Conservation (phyloP, 1,140 invertebrate species). For the Leptopilina clavipes region DNA sequence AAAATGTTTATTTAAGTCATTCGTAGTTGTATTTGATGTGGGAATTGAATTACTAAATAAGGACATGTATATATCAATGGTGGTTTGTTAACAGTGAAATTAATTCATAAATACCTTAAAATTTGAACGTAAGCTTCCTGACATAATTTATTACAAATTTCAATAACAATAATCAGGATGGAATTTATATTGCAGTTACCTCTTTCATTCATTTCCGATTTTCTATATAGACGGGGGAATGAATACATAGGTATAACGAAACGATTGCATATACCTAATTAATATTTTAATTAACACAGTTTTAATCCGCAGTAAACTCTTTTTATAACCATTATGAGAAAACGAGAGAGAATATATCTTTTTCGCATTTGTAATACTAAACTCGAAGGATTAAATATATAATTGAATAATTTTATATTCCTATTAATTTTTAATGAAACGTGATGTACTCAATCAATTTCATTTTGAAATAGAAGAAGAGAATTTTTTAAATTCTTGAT, state of each 20-base stretch:
- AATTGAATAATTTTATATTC: no score
- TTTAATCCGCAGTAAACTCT: neutral
- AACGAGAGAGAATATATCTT: neutral
- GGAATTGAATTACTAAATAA: no score
- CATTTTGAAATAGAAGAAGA: no score
- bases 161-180: slow-evolving; percentile 1
- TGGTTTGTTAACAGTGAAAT: no score
- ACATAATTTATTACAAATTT: slow-evolving; percentile 10
- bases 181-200: slow-evolving; percentile 14
- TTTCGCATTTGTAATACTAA: no score
- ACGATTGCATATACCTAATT: slow-evolving; percentile 8
- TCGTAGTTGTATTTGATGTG: no score
- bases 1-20: no score
- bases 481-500: no score
- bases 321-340: neutral
- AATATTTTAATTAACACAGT: slow-evolving; percentile 17
- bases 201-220: slow-evolving; percentile 13
- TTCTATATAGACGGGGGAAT: neutral
- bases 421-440: no score
- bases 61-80: no score
- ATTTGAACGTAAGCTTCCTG: slow-evolving; percentile 7
- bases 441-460: no score
- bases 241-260: neutral
- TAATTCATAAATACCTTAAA: neutral
- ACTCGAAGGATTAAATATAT: no score